Evolutionary conservation across 2,797 vertebrate species (phyloP).

Genomic region (Malacoraja senta): DNA sequence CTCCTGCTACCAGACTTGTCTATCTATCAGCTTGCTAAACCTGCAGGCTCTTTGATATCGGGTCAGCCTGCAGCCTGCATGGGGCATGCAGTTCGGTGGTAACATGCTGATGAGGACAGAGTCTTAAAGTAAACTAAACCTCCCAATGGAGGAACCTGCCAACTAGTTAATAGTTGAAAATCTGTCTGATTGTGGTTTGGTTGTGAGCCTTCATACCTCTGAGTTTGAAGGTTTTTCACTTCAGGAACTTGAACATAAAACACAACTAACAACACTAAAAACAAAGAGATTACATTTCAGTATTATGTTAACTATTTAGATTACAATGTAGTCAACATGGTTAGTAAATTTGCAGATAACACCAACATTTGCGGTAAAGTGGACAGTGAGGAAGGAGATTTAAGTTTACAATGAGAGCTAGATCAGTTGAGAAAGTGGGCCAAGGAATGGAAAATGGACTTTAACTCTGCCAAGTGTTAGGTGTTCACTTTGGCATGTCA

Average conservation of each 20-base stretch:
- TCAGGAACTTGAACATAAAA: neutral
- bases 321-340: too few species aligned
- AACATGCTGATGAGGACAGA: neutral
- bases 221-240: neutral
- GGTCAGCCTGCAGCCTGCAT: neutral
- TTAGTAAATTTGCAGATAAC: too few species aligned
- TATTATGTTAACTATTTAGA: too few species aligned
- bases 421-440: too few species aligned
- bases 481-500: too few species aligned
- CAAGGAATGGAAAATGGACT: too few species aligned
- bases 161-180: neutral
- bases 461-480: too few species aligned
- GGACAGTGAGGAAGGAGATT: too few species aligned
- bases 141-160: neutral
- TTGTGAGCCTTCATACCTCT: neutral
- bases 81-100: neutral
- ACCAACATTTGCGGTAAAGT: too few species aligned
- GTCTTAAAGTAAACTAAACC: neutral
- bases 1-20: neutral
- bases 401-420: too few species aligned
- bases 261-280: too few species aligned
- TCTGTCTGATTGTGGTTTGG: neutral
- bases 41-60: neutral
- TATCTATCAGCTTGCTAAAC: neutral
- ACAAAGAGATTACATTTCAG: too few species aligned